Evolutionary conservation across 2,113 vertebrate species (phyloP), one percentile per base, ranked within the genome.

Genomic region (Xiphophorus couchianus): DNA sequence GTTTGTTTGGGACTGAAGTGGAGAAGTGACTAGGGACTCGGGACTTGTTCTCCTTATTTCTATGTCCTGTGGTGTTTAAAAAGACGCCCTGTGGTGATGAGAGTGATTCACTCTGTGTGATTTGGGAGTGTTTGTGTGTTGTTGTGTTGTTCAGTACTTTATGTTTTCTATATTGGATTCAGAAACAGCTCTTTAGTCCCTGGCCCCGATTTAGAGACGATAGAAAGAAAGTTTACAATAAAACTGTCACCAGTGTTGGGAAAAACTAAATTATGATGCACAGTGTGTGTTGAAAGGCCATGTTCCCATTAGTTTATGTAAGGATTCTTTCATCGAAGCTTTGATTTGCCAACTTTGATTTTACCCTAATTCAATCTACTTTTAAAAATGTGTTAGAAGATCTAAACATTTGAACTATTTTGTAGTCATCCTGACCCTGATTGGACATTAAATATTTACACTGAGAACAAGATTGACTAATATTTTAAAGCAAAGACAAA

Each of bases 1-100:
- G 22, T 33, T 62, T 63, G 31, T 76, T 29, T 74, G 67, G 19
- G 74, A 58, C 48, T 76, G 62, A 76, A 69, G 44, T 48, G 19
- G 22, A 68, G 72, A 63, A 73, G 67, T 73, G 74, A 84, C 82
- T 69, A 74, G 35, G 51, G 68, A 89, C 48, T 67, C 71, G 29
- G 84, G 73, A 67, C 60, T 68, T 25, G 19, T 72, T 62, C 69
- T 22, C 44, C 19, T 62, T 39, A 62, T 87, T 62, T 79, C 77
- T 67, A 35, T 68, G 48, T 77, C 60, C 62, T 62, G 8, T 25
- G 33, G 60, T 62, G 48, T 77, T 68, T 73, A 39, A 72, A 72
- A 78, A 68, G 66, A 62, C 27, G 48, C 51, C 48, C 68, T 48
- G 31, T 27, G 17, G 39, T 44, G 71, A 81, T 60, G 70, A 84